Percentiles rank a stretch among this genome's conserved stretches.
phyloP scores from a whole-genome alignment of 2,113 vertebrate genomes.

The Platysternon megacephalum region DNA sequence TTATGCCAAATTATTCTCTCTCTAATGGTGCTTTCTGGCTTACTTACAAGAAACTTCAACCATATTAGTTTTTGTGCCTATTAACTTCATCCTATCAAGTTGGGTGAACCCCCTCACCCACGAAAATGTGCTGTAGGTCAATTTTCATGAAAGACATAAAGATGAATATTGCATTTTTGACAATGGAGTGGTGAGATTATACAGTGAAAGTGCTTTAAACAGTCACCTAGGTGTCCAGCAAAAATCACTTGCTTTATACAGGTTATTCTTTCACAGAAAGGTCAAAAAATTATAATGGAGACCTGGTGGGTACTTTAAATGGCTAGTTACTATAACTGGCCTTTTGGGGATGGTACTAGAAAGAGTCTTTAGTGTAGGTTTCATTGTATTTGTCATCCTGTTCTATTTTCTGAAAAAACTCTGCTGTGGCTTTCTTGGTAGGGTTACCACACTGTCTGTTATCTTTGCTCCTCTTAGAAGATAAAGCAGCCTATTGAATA shows the following conservation, averaged over 20 bases:
- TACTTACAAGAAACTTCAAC: not conserved
- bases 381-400: slow-evolving; percentile 12
- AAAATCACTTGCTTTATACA: slow-evolving; percentile 37
- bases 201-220: slow-evolving; percentile 25
- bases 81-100: not conserved
- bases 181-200: not conserved
- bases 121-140: not conserved
- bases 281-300: slow-evolving; percentile 69
- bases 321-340: slow-evolving; percentile 38
- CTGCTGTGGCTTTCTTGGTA: not conserved
- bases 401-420: not conserved
- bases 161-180: not conserved
- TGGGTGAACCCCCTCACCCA: not conserved
- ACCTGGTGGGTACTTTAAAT: slow-evolving; percentile 42
- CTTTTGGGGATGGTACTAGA: slow-evolving; percentile 9
- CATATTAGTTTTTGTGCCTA: not conserved
- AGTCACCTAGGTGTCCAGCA: slow-evolving; percentile 6
- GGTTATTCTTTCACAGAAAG: slow-evolving; percentile 57
- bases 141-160: slow-evolving; percentile 13
- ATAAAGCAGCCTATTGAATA: not conserved
- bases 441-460: not conserved
- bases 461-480: not conserved
- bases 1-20: not conserved
- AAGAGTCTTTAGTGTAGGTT: not conserved
- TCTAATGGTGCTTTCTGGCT: not conserved